Base-by-base conservation (phyloP, 2,113 vertebrate species). In the Pleuronectes platessa region DNA sequence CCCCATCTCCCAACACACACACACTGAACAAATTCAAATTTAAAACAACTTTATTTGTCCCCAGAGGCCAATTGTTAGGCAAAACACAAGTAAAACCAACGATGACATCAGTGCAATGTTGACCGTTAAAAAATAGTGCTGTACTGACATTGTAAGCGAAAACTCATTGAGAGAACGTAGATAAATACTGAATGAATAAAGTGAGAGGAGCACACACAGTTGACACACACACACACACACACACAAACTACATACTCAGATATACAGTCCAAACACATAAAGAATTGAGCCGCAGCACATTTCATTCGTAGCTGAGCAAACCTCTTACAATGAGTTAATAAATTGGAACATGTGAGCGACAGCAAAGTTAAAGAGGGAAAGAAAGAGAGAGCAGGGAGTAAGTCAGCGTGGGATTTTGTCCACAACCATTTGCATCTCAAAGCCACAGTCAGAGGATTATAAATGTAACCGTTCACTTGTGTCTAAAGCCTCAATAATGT, bases 1-100 rank as follows among this genome's bases (percentile, higher is more conserved):
- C 74, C 68, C 66, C 60, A 71, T 83, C 65, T 82, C n/a, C 27
- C 58, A 64, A 2, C 24, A 24, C 68, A 47, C 71, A 35, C 71
- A 81, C 71, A 67, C 68, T 13, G 45, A 72, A 21, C 27, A 42
- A 10, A 37, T 37, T 37, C 35, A 9, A 37, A 37, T 37, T 10
- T 10, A 37, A 12, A 42, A 42, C 40, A 42, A 42, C 11, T 11
- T 11, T 42, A 42, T 12, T 37, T 42, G 40, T 42, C 40, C 40
- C 40, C 40, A 13, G 40, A 42, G 40, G 40, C 2, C 40, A 42
- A 12, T 42, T 42, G 11, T 42, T 13, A 42, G 40, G 11, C 40
- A 42, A 42, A 42, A 13, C 40, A 42, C 40, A 42, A 13, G 40
- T 10, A 13, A 42, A 42, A 3, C 40, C 40, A 42, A 42, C 40